Evolutionary conservation across 2,888 invertebrate species (phyloP).

Genomic region (Stenchaetothrips biformis): DNA sequence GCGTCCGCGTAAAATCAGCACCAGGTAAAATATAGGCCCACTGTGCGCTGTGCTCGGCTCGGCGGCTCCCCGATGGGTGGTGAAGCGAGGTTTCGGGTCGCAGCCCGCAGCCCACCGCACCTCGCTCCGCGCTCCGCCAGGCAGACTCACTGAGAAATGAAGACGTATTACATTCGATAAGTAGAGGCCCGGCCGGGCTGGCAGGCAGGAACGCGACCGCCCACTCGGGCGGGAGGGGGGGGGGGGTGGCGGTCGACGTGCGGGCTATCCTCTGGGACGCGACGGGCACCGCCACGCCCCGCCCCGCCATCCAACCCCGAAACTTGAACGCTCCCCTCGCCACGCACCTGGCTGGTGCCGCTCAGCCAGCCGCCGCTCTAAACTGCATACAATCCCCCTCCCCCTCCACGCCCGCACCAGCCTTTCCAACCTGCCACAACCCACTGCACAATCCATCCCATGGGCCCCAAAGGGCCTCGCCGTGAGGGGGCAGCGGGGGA

Average conservation of each 20-base stretch:
- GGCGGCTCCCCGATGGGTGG: too few species aligned
- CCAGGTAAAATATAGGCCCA: too few species aligned
- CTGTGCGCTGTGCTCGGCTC: too few species aligned
- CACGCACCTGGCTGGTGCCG: too few species aligned
- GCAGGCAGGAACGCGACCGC: background rate
- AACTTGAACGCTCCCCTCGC: background rate
- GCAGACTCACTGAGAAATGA: background rate
- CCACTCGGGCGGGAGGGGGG: background rate
- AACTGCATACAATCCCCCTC: too few species aligned
- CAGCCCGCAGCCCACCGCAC: too few species aligned
- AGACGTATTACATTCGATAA: conserved; percentile 25
- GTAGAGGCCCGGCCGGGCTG: background rate
- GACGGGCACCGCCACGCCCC: background rate
- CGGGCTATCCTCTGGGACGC: background rate
- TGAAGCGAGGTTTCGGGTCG: too few species aligned
- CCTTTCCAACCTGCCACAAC: background rate
- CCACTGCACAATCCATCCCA: background rate
- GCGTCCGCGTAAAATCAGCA: too few species aligned
- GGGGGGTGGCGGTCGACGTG: background rate
- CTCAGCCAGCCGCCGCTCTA: too few species aligned
- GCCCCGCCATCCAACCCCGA: background rate
- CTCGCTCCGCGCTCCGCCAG: too few species aligned
- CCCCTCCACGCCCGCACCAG: too few species aligned
- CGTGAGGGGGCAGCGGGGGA: too few species aligned
- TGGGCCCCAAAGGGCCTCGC: background rate